Evolutionary conservation across 2,888 invertebrate genomes (phyloP).

Genomic region (Chesias legatella): DNA sequence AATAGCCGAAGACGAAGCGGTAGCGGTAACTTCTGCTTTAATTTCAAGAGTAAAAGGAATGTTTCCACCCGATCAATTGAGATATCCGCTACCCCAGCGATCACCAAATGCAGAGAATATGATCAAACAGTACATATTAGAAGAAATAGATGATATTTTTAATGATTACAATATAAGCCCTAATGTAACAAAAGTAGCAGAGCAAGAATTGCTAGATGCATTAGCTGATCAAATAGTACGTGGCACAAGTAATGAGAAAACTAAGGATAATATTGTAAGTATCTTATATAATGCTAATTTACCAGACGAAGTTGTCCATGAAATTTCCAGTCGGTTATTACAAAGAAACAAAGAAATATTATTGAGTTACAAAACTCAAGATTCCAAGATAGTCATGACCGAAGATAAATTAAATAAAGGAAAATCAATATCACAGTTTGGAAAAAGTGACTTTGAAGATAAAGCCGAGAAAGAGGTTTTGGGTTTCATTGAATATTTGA

Average conservation of each 20-base stretch:
- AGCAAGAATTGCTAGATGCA: slow-evolving; percentile 20
- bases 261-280: slow-evolving; percentile 20
- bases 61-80: neutral
- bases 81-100: neutral
- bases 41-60: slow-evolving; percentile 15
- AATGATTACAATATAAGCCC: slow-evolving; percentile 10
- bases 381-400: slow-evolving; percentile 8
- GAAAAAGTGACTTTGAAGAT: slow-evolving; percentile 17
- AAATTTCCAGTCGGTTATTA: slow-evolving; percentile 20
- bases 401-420: slow-evolving; percentile 2
- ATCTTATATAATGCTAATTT: slow-evolving; percentile 21
- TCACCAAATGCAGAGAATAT: slow-evolving; percentile 1
- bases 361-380: slow-evolving; percentile 5
- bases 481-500: slow-evolving; percentile 27
- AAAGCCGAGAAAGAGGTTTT: slow-evolving; percentile 22
- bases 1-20: slow-evolving; percentile 21
- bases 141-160: slow-evolving; percentile 23
- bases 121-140: slow-evolving; percentile 11
- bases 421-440: slow-evolving; percentile 1
- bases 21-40: slow-evolving; percentile 19
- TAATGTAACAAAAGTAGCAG: slow-evolving; percentile 17
- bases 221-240: slow-evolving; percentile 28
- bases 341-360: slow-evolving; percentile 19
- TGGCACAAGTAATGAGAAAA: slow-evolving; percentile 12
- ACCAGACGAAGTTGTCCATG: slow-evolving; percentile 21